Evolutionary conservation across 2,113 vertebrate species (phyloP).

Genomic region (Urocolius indicus): DNA sequence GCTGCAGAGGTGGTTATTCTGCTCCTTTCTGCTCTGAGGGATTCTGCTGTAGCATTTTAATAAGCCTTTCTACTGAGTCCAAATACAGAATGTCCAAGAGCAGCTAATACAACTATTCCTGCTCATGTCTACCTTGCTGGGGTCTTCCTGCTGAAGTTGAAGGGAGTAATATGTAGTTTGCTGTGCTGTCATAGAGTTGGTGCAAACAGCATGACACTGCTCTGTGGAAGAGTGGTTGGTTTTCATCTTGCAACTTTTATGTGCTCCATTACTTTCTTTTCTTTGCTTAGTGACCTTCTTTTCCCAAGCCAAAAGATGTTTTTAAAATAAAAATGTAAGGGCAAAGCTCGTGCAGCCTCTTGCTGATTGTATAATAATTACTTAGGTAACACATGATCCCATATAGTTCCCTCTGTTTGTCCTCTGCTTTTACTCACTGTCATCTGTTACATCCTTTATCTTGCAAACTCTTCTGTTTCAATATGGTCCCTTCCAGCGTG

Average conservation of each 20-base stretch:
- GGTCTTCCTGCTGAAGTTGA: background rate
- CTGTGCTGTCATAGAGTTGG: background rate
- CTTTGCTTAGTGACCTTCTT: background rate
- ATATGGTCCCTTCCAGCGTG: background rate
- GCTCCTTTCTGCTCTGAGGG: background rate
- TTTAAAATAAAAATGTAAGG: background rate
- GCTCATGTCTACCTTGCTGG: fast-evolving
- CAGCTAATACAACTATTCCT: background rate
- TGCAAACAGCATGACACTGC: background rate
- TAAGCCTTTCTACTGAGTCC: background rate
- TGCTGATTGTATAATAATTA: background rate
- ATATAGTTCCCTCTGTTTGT: background rate
- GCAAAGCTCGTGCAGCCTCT: background rate
- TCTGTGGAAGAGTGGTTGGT: background rate
- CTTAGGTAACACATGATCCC: background rate
- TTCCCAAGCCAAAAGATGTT: background rate
- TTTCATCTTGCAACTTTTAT: background rate
- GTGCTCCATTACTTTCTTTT: background rate
- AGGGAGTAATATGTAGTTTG: background rate
- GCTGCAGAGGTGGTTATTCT: background rate
- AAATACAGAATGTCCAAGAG: background rate
- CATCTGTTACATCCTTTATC: background rate
- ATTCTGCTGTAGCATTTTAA: background rate
- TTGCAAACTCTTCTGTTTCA: background rate
- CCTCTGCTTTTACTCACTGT: background rate